Conservation (phyloP, 1,140 invertebrate species). For the Phortica variegata region DNA sequence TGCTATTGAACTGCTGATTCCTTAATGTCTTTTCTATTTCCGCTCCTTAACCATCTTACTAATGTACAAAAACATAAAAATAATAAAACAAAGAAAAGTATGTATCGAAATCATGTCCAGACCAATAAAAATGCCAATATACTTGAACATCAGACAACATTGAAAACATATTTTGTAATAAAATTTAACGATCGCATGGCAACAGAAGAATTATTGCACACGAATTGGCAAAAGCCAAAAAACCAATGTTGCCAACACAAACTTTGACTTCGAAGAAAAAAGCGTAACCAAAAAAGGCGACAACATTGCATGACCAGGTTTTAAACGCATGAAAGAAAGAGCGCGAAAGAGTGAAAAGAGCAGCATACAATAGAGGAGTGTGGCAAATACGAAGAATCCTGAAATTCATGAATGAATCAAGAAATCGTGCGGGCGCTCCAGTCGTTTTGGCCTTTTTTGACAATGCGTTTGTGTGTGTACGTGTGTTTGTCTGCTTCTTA, state of each 20-base stretch:
- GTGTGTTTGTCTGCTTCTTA: not conserved
- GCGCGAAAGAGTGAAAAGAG: not conserved
- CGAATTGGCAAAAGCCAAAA: not conserved
- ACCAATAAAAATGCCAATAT: conserved; percentile 7
- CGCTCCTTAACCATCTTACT: no score
- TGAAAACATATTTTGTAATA: conserved; percentile 26
- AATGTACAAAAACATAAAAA: no score
- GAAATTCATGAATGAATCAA: conserved; percentile 51
- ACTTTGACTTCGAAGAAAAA: no score
- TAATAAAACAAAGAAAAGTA: not conserved
- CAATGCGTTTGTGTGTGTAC: not conserved
- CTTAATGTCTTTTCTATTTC: no score
- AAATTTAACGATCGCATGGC: conserved; percentile 41
- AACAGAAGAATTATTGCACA: conserved; percentile 26
- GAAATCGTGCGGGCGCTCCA: conserved; percentile 35
- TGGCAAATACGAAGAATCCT: conserved; percentile 40
- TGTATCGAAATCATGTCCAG: not conserved
- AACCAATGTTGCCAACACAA: not conserved
- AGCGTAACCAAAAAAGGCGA: conserved; percentile 17
- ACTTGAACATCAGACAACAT: not conserved
- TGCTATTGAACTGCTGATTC: no score
- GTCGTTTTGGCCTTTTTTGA: conserved; percentile 1
- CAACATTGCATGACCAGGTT: not conserved
- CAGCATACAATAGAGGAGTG: not conserved
- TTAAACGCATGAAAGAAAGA: not conserved